phyloP scores from a whole-genome alignment of 1,140 invertebrate genomes.

The Aphidius ervi region DNA sequence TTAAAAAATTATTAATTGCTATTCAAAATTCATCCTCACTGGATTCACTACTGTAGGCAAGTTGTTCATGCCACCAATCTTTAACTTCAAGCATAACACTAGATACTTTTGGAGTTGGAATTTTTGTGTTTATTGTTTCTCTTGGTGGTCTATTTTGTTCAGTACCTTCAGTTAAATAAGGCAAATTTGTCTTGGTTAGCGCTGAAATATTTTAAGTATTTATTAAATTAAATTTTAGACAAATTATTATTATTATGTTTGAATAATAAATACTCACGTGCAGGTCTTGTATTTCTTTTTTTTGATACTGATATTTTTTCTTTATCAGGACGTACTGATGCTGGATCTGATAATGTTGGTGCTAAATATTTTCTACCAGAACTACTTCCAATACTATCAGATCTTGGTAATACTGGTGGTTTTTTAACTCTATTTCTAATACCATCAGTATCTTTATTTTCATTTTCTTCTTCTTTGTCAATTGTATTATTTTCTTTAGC shows the following conservation, averaged over 20 bases:
- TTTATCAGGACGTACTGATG: conserved; percentile 70
- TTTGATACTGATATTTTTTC: conserved; percentile 60
- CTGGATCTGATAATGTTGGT: conserved; percentile 81
- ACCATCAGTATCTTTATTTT: conserved; percentile 50
- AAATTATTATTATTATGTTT: not conserved
- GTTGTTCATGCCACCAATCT: conserved; percentile 66
- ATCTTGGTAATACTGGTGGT: conserved; percentile 59
- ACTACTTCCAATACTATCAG: conserved; percentile 75
- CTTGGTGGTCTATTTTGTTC: conserved; percentile 47
- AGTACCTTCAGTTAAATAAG: conserved; percentile 47
- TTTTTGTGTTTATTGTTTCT: conserved; percentile 42
- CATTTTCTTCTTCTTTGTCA: conserved; percentile 54
- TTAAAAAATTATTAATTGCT: conserved; percentile 2
- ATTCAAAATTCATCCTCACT: conserved; percentile 55
- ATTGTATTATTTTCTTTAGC: conserved; percentile 49
- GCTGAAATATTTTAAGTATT: conserved; percentile 30
- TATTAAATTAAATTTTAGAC: too few relatives aligned
- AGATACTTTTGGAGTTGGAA: conserved; percentile 51
- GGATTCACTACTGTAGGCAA: conserved; percentile 55
- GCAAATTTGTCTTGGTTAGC: conserved; percentile 49
- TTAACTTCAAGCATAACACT: conserved; percentile 58
- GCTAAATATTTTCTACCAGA: conserved; percentile 81
- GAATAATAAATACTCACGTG: conserved; percentile 52
- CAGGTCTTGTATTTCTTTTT: conserved; percentile 61
- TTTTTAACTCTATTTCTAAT: conserved; percentile 47